phyloP scores from a whole-genome alignment of 2,797 vertebrate genomes.

The Heterohyrax brucei region DNA sequence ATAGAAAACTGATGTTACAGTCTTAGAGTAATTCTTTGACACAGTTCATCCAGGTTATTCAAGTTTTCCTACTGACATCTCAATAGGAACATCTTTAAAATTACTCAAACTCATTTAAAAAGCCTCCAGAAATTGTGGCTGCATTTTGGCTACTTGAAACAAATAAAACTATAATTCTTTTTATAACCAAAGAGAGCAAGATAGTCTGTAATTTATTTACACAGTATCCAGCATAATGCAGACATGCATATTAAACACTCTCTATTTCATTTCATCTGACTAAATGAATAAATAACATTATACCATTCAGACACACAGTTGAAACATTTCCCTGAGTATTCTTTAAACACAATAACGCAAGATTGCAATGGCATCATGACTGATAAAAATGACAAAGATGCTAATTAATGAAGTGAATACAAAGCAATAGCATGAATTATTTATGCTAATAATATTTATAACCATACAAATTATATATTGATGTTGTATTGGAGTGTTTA shows the following conservation, averaged over 20 bases:
- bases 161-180: constrained; percentile 72
- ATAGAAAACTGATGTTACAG: not conserved
- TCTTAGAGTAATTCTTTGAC: constrained; percentile 27
- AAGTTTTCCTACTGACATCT: constrained; percentile 27
- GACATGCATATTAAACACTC: constrained; percentile 83
- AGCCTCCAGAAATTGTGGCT: constrained; percentile 66
- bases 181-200: constrained; percentile 73
- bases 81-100: constrained; percentile 41
- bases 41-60: not conserved
- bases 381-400: constrained; percentile 85
- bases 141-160: constrained; percentile 70
- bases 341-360: constrained; percentile 83
- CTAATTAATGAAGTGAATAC: constrained; percentile 81
- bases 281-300: constrained; percentile 87
- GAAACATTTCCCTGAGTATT: constrained; percentile 84
- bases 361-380: constrained; percentile 82
- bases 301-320: constrained; percentile 80
- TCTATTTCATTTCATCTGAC: constrained; percentile 79
- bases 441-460: constrained; percentile 86
- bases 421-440: constrained; percentile 83
- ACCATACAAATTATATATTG: constrained; percentile 85
- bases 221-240: constrained; percentile 64
- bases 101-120: constrained; percentile 68
- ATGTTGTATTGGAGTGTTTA: constrained; percentile 74
- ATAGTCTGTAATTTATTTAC: constrained; percentile 78